These are phyloP conservation scores for Nymphicus hollandicus DNA, from an alignment of 2,113 vertebrate species.

Conservation along the genomic window DNA sequence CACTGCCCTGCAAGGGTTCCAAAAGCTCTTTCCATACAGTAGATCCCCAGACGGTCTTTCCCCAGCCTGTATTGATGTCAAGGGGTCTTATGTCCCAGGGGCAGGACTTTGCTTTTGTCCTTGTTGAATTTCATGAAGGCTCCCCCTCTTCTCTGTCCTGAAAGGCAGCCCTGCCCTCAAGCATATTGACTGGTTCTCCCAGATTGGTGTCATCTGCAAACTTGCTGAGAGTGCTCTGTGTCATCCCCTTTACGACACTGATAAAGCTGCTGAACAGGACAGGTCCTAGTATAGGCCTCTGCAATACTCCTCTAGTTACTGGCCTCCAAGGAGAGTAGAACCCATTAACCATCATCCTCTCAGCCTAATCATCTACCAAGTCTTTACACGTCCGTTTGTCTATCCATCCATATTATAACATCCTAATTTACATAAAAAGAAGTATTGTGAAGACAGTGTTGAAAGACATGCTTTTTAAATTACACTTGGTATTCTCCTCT, in stretches of 20 bases:
- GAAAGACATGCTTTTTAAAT: neutral
- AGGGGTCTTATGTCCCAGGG: neutral
- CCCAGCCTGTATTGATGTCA: neutral
- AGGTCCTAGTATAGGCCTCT: neutral
- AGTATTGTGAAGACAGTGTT: neutral
- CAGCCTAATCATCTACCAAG: neutral
- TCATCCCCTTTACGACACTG: neutral
- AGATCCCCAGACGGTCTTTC: neutral
- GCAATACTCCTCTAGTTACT: neutral
- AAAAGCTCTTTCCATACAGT: neutral
- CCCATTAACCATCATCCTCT: neutral
- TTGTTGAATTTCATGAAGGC: neutral
- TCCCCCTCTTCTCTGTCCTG: neutral
- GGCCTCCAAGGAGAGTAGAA: neutral
- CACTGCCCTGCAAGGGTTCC: neutral
- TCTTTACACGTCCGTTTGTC: neutral
- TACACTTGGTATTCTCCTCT: neutral
- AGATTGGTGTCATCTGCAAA: neutral
- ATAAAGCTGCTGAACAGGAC: neutral
- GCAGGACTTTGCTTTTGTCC: neutral
- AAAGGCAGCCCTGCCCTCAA: neutral
- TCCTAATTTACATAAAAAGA: neutral
- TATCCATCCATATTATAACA: neutral
- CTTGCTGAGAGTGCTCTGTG: neutral
- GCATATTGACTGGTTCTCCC: neutral